These are phyloP conservation scores for Callocephalon fimbriatum DNA, from an alignment of 2,113 vertebrate species.

Conservation along the genomic window DNA sequence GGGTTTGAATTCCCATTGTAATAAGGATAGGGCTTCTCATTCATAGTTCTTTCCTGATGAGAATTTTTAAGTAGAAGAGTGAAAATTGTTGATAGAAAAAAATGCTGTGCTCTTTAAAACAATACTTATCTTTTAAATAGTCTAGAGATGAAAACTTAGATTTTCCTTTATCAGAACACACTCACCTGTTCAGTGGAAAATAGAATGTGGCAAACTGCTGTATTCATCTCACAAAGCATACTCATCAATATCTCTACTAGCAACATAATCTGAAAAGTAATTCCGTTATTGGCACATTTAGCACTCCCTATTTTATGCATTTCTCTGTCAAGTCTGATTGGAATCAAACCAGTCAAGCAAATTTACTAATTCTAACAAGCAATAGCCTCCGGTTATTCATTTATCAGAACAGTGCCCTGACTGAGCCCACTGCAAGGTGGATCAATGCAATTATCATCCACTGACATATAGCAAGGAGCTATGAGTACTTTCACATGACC, in stretches of 20 bases:
- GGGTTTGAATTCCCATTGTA: not conserved
- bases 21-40: not conserved
- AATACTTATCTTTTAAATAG: not conserved
- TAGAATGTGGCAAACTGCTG: not conserved
- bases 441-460: conserved; percentile 73
- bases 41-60: not conserved
- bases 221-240: not conserved
- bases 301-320: not conserved
- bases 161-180: not conserved
- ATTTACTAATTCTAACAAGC: conserved; percentile 41
- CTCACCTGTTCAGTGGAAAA: not conserved
- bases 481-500: conserved; percentile 40
- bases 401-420: conserved; percentile 19
- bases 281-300: conserved; percentile 58
- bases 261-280: conserved; percentile 28
- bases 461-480: conserved; percentile 37
- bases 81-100: not conserved
- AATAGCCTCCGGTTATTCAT: not conserved
- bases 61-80: not conserved
- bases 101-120: not conserved
- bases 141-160: not conserved
- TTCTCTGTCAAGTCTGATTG: conserved; percentile 45
- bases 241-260: conserved; percentile 39
- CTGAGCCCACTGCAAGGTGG: conserved; percentile 27
- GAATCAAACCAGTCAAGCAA: conserved; percentile 5